These are phyloP conservation scores for Climacteris rufus DNA, from an alignment of 2,113 vertebrate genomes.

Conservation along the genomic window DNA sequence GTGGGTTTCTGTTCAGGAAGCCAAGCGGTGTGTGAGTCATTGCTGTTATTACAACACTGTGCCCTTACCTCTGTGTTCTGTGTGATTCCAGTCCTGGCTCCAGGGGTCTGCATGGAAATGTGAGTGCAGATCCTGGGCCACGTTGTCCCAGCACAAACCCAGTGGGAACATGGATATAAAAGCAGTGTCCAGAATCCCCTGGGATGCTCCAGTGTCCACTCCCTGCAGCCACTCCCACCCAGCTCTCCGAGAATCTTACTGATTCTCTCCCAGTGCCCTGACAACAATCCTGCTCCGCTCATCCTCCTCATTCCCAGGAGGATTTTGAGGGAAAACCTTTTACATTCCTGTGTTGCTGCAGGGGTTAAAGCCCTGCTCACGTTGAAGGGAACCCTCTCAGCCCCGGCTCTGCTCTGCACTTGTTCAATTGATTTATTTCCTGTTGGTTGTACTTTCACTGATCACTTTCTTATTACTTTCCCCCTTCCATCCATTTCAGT, in stretches of 20 bases:
- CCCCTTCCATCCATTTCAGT: conserved; percentile 67
- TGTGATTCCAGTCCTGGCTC: neutral
- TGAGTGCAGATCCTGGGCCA: neutral
- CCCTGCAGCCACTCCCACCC: neutral
- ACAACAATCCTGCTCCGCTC: neutral
- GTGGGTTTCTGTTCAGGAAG: neutral
- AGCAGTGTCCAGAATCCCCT: neutral
- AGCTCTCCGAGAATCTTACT: neutral
- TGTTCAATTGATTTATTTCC: conserved; percentile 60
- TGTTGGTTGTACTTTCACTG: conserved; percentile 65
- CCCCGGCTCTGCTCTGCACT: neutral
- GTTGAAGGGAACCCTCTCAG: neutral
- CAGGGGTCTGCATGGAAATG: neutral
- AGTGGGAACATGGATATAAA: neutral
- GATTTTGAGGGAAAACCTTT: neutral
- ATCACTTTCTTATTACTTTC: conserved; percentile 73
- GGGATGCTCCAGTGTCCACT: neutral
- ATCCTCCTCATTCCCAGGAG: neutral
- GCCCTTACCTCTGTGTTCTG: neutral
- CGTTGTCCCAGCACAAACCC: neutral
- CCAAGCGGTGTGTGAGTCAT: neutral
- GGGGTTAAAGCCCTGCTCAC: neutral
- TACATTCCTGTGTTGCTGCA: neutral
- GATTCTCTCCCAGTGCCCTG: neutral
- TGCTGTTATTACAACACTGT: neutral